These are phyloP conservation scores for Pseudococcus longispinus DNA, from an alignment of 2,888 invertebrate genomes.

Conservation along the genomic window DNA sequence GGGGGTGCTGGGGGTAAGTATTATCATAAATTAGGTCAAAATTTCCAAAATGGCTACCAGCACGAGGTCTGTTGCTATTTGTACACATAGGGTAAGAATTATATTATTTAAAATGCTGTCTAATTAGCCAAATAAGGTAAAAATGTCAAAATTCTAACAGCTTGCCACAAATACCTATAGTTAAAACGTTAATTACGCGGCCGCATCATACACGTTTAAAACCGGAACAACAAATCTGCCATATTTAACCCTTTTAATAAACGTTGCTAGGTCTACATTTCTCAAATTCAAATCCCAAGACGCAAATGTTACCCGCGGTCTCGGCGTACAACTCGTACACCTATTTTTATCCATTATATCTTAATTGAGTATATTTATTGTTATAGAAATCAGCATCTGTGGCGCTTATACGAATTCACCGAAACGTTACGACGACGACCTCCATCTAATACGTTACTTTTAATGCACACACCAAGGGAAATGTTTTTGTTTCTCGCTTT, in stretches of 20 bases:
- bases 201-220: background rate
- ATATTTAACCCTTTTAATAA: constrained; percentile 19
- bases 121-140: constrained; percentile 32
- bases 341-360: background rate
- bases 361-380: constrained; percentile 19
- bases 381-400: constrained; percentile 1
- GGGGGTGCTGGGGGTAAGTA: background rate
- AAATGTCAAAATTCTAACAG: constrained; percentile 30
- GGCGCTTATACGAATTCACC: background rate
- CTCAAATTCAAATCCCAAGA: background rate
- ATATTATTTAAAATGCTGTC: constrained; percentile 9
- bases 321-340: no score
- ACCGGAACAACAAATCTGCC: background rate
- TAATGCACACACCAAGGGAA: background rate
- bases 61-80: background rate
- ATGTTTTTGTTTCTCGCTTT: background rate
- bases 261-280: background rate
- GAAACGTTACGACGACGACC: constrained; percentile 44
- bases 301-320: background rate
- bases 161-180: background rate
- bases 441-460: background rate
- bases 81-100: background rate
- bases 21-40: background rate
- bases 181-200: background rate
- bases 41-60: background rate